Percentiles rank a stretch among this genome's conserved stretches.
Conservation (phyloP, 2,797 vertebrate species). For the Gouania willdenowi region DNA sequence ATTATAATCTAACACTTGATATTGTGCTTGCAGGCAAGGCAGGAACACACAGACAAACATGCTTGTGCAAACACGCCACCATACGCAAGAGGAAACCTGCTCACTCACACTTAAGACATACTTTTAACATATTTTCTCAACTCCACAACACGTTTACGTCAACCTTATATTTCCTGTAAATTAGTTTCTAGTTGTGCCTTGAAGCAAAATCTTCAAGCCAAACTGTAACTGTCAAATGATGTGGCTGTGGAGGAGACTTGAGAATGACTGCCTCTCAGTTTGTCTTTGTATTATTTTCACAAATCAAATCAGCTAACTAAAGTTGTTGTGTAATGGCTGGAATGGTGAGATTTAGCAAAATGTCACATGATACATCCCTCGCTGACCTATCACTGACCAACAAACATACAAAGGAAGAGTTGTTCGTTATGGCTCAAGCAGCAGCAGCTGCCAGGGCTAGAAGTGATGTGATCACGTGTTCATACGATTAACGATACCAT, state of each 20-base stretch:
- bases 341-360: conserved; percentile 21
- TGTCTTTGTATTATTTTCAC: conserved; percentile 29
- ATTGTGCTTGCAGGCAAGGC: conserved; percentile 13
- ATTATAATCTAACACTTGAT: conserved; percentile 38
- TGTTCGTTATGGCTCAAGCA: neutral
- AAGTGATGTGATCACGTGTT: neutral
- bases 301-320: too few species aligned
- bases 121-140: conserved; percentile 43
- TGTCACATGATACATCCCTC: conserved; percentile 1
- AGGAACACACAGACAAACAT: conserved; percentile 22
- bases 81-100: neutral
- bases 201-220: conserved; percentile 30
- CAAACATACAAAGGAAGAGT: conserved; percentile 11
- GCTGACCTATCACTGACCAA: conserved; percentile 42
- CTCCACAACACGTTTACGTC: conserved; percentile 58
- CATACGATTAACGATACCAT: conserved; percentile 19
- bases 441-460: too few species aligned
- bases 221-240: too few species aligned
- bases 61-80: conserved; percentile 9
- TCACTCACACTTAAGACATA: neutral
- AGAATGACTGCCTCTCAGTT: too few species aligned
- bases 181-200: conserved; percentile 39
- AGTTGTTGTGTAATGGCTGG: conserved; percentile 9
- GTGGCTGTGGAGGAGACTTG: too few species aligned
- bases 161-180: conserved; percentile 43